Evolutionary conservation across 2,113 vertebrate species (phyloP).

Genomic region (Capricornis sumatraensis): DNA sequence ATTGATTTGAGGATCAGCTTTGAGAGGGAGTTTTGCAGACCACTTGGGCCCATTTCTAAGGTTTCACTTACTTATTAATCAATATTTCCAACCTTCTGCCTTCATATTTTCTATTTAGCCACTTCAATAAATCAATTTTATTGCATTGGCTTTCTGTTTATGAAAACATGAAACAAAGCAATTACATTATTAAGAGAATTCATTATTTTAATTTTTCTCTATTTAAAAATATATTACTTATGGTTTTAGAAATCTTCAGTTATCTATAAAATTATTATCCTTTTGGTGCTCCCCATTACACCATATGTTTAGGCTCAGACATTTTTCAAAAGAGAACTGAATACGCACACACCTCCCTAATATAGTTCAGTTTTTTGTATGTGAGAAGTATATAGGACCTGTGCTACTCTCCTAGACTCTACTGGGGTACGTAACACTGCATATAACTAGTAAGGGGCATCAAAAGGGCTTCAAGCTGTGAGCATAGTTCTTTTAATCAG

Average conservation of each 20-base stretch:
- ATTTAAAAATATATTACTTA: neutral
- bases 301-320: neutral
- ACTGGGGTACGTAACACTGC: neutral
- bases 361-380: neutral
- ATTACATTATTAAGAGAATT: neutral
- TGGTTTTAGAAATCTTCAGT: neutral
- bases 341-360: neutral
- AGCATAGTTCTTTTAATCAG: neutral
- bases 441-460: neutral
- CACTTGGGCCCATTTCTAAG: neutral
- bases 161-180: neutral
- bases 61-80: neutral
- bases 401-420: neutral
- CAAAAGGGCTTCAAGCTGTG: neutral
- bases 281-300: neutral
- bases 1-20: neutral
- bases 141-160: neutral
- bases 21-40: neutral
- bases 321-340: neutral
- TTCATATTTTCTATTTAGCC: neutral
- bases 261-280: neutral
- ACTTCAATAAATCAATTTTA: neutral
- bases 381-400: neutral
- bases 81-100: neutral
- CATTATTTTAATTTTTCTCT: neutral